Evolutionary conservation across 2,888 invertebrate species (phyloP).

Genomic region (Cerceris rybyensis): DNA sequence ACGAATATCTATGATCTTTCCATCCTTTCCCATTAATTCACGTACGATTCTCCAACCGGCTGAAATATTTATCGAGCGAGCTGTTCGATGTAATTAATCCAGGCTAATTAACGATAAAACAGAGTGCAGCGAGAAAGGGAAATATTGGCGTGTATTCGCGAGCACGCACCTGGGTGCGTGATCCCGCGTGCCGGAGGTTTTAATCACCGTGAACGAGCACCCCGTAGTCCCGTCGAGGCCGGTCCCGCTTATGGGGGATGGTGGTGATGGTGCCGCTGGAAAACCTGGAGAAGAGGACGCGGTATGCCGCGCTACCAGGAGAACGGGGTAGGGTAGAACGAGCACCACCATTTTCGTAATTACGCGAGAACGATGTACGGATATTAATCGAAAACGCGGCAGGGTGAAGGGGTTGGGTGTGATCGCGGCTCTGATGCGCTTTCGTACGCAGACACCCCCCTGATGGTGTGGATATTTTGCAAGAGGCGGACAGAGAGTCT

Average conservation of each 20-base stretch:
- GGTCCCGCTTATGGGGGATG: slow-evolving; percentile 1
- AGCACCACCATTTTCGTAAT: slow-evolving; percentile 69
- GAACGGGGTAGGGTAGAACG: not conserved
- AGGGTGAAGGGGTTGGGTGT: not conserved
- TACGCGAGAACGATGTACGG: slow-evolving; percentile 64
- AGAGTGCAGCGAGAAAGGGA: slow-evolving; percentile 24
- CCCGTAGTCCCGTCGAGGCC: not conserved
- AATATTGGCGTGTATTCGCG: slow-evolving; percentile 41
- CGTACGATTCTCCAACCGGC: slow-evolving; percentile 12
- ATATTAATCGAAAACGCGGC: slow-evolving; percentile 65
- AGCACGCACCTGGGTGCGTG: slow-evolving; percentile 46
- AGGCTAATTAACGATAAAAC: slow-evolving; percentile 56
- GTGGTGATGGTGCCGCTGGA: slow-evolving; percentile 13
- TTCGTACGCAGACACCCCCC: slow-evolving; percentile 28
- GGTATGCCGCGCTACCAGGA: slow-evolving; percentile 10
- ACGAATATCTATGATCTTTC: not conserved
- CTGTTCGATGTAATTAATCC: slow-evolving; percentile 58
- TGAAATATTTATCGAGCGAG: slow-evolving; percentile 31
- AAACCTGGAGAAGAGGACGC: slow-evolving; percentile 49
- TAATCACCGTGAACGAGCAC: slow-evolving; percentile 45
- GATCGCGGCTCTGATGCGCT: slow-evolving; percentile 7
- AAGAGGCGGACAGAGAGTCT: too few species aligned
- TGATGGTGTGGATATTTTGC: too few species aligned
- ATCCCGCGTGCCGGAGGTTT: slow-evolving; percentile 50
- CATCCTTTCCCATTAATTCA: slow-evolving; percentile 24